phyloP scores from a whole-genome alignment of 2,888 invertebrate genomes.

The Melieria crassipennis region DNA sequence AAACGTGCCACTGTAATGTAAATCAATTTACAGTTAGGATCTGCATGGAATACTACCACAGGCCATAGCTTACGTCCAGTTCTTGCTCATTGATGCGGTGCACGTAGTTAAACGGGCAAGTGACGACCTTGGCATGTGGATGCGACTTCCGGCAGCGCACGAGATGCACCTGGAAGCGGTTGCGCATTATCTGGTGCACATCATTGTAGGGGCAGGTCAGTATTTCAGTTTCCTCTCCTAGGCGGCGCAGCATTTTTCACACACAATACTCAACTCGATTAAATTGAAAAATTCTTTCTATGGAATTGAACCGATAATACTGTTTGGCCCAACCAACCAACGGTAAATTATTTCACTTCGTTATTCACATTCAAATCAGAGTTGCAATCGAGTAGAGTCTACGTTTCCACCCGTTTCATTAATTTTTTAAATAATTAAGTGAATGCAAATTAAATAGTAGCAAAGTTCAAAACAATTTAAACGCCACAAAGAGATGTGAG shows the following conservation, averaged over 20 bases:
- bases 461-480: too few species aligned
- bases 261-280: not conserved
- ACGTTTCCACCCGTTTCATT: too few species aligned
- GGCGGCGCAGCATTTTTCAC: constrained; percentile 15
- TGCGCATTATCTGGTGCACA: constrained; percentile 55
- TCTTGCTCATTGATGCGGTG: constrained; percentile 45
- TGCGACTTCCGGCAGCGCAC: constrained; percentile 43
- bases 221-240: constrained; percentile 51
- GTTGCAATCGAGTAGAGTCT: too few species aligned
- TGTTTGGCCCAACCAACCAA: too few species aligned
- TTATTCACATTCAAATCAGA: too few species aligned
- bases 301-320: too few species aligned
- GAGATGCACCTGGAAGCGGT: constrained; percentile 46
- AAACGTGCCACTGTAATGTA: constrained; percentile 52
- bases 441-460: too few species aligned
- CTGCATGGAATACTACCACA: not conserved
- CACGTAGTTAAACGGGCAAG: constrained; percentile 46
- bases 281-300: not conserved
- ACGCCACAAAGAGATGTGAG: too few species aligned
- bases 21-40: not conserved
- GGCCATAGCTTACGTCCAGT: constrained; percentile 37
- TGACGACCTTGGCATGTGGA: constrained; percentile 37
- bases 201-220: constrained; percentile 69
- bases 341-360: too few species aligned
- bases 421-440: too few species aligned